Evolutionary conservation across 2,113 vertebrate species (phyloP).

Genomic region (Notiomystis cincta): DNA sequence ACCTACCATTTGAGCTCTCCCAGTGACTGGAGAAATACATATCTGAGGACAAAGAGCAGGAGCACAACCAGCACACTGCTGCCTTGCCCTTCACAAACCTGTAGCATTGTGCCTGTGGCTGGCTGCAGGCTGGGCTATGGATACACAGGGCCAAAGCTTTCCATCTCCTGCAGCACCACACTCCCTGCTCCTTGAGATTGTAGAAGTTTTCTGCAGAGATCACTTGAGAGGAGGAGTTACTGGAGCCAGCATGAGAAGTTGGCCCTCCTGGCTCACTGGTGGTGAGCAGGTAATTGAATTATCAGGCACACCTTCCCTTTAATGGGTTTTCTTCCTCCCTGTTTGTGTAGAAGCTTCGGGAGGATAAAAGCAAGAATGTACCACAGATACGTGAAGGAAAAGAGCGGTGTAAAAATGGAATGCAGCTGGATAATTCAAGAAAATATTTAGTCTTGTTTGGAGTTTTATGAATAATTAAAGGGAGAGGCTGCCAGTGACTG

Average conservation of each 20-base stretch:
- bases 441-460: not conserved
- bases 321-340: not conserved
- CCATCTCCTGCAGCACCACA: not conserved
- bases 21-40: fast-evolving
- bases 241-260: not conserved
- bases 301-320: constrained; percentile 23
- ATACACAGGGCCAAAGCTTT: not conserved
- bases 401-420: not conserved
- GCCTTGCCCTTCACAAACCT: not conserved
- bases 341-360: not conserved
- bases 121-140: not conserved
- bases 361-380: not conserved
- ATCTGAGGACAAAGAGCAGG: not conserved
- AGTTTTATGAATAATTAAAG: not conserved
- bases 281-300: constrained; percentile 20
- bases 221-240: not conserved
- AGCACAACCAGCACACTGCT: not conserved
- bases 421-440: not conserved
- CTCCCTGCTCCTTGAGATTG: not conserved
- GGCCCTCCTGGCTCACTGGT: not conserved
- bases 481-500: not conserved
- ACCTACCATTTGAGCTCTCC: not conserved
- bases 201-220: not conserved
- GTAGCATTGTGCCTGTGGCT: not conserved
- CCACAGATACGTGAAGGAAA: not conserved